These are phyloP conservation scores for Thymelicus sylvestris DNA, from an alignment of 2,888 invertebrate species.

Conservation along the genomic window DNA sequence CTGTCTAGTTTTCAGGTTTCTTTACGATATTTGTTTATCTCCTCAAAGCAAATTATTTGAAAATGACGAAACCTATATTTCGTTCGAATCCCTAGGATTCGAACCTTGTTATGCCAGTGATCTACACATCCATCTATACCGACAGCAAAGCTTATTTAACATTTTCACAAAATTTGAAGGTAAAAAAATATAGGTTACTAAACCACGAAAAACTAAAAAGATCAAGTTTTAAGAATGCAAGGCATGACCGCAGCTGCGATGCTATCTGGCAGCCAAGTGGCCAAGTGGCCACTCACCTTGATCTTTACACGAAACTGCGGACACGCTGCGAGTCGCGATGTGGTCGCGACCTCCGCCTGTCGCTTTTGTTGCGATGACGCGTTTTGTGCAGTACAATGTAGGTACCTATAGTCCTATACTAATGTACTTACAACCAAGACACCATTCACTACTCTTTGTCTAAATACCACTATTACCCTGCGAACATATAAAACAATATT, in stretches of 20 bases:
- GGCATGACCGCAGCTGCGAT: slow-evolving; percentile 44
- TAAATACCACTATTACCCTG: not conserved
- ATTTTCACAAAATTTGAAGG: too few relatives aligned
- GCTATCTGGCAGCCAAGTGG: slow-evolving; percentile 47
- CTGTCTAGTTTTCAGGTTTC: too few relatives aligned
- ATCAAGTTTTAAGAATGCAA: slow-evolving; percentile 1
- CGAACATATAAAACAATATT: too few relatives aligned
- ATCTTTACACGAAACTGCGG: slow-evolving; percentile 63
- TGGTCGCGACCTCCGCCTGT: slow-evolving; percentile 57
- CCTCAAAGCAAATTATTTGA: too few relatives aligned
- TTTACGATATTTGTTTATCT: too few relatives aligned
- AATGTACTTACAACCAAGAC: slow-evolving; percentile 28
- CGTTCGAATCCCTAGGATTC: too few relatives aligned
- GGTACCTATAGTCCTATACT: too few relatives aligned
- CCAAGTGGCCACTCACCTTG: slow-evolving; percentile 59
- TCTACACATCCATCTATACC: too few relatives aligned
- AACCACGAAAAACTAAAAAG: not conserved
- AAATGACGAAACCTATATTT: too few relatives aligned
- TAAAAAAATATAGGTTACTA: too few relatives aligned
- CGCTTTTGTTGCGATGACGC: slow-evolving; percentile 45
- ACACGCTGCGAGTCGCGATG: slow-evolving; percentile 54
- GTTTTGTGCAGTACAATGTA: slow-evolving; percentile 39
- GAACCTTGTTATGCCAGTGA: too few relatives aligned
- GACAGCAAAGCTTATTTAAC: too few relatives aligned
- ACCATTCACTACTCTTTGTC: slow-evolving; percentile 21